Percentiles rank a stretch among this genome's conserved stretches.
Conservation (phyloP, 2,888 invertebrate species). For the Drosophila austrosaltans region DNA sequence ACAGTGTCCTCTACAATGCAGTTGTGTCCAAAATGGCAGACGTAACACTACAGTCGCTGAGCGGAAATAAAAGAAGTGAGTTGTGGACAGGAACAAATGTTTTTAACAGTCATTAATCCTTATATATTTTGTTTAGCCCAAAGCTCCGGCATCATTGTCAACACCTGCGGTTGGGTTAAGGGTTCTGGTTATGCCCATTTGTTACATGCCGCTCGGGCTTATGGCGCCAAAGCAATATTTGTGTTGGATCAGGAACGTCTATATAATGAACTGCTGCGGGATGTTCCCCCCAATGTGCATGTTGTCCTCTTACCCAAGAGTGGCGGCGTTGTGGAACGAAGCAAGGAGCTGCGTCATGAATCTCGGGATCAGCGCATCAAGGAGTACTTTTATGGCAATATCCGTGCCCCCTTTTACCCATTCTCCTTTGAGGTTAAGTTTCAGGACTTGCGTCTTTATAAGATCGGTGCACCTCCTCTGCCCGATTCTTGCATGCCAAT, state of each 20-base stretch:
- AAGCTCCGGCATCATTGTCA: constrained; percentile 95
- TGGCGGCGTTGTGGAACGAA: constrained; percentile 97
- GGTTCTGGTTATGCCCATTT: constrained; percentile 94
- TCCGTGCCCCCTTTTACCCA: constrained; percentile 91
- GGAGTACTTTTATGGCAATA: constrained; percentile 97
- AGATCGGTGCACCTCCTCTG: constrained; percentile 96
- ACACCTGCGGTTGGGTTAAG: constrained; percentile 99
- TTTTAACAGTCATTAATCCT: neutral
- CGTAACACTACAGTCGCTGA: constrained; percentile 92
- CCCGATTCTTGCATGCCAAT: constrained; percentile 98
- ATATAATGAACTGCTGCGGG: constrained; percentile 96
- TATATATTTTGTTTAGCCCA: constrained; percentile 85
- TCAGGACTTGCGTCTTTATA: constrained; percentile 94
- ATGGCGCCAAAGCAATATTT: constrained; percentile 97
- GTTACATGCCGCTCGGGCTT: constrained; percentile 94
- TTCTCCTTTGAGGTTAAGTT: constrained; percentile 97
- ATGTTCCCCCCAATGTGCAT: constrained; percentile 96
- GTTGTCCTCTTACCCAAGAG: constrained; percentile 97
- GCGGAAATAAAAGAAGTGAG: constrained; percentile 93
- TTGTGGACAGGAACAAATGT: constrained; percentile 13
- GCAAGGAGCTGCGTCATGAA: constrained; percentile 88
- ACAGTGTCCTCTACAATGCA: constrained; percentile 92
- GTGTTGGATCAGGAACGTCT: constrained; percentile 98
- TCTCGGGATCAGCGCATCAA: constrained; percentile 91
- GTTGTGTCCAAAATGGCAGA: constrained; percentile 93